Evolutionary conservation across 2,113 vertebrate genomes (phyloP).

Genomic region (Antigone vipio): DNA sequence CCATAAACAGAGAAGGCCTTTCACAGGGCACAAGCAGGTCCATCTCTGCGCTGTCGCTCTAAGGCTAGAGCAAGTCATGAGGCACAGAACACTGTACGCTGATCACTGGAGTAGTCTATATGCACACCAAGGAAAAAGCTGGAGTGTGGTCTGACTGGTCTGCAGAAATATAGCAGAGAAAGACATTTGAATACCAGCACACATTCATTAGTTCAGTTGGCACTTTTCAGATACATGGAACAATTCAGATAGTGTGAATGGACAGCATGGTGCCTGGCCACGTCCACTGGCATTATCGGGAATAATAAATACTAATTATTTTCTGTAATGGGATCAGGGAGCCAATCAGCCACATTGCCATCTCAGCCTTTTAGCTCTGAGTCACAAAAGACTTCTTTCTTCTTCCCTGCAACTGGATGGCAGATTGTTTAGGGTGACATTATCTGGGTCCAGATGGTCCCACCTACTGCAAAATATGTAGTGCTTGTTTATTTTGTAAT

Average conservation of each 20-base stretch:
- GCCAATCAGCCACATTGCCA: neutral
- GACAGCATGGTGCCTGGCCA: neutral
- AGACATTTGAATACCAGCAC: neutral
- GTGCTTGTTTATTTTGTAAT: constrained; percentile 46
- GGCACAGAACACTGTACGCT: too few relatives aligned
- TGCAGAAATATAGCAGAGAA: neutral
- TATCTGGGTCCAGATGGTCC: constrained; percentile 58
- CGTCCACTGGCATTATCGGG: neutral
- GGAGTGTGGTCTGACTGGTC: neutral
- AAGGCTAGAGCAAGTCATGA: neutral
- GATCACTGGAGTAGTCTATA: neutral
- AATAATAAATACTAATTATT: neutral
- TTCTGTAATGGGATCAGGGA: neutral
- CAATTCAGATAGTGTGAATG: neutral
- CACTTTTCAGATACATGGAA: neutral
- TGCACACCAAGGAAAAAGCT: neutral
- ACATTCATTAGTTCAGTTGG: neutral
- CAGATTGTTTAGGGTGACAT: constrained; percentile 64
- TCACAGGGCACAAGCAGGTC: neutral
- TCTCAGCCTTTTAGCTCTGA: constrained; percentile 5
- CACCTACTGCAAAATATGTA: constrained; percentile 56
- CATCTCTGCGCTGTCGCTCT: neutral
- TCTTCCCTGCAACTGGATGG: constrained; percentile 43
- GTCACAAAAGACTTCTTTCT: neutral
- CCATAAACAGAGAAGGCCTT: neutral